phyloP scores from a whole-genome alignment of 1,140 invertebrate genomes.

The Homarus americanus region DNA sequence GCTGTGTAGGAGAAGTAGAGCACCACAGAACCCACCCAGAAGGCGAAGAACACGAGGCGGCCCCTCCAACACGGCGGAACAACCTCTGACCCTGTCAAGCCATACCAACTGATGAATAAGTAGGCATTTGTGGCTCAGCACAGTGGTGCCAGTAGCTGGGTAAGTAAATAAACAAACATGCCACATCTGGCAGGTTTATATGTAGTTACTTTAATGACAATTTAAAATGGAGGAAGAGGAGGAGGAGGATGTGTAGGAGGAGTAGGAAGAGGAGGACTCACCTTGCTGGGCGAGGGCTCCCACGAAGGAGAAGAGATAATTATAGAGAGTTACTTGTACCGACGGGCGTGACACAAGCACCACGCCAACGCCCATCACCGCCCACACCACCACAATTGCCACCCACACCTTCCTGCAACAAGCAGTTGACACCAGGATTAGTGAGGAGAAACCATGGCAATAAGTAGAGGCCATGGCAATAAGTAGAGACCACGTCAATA shows the following conservation, averaged over 20 bases:
- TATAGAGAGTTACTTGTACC: not conserved
- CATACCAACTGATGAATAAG: too few species aligned
- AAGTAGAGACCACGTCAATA: too few species aligned
- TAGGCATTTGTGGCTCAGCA: too few species aligned
- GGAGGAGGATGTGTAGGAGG: too few species aligned
- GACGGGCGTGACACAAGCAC: not conserved
- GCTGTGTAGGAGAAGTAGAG: constrained; percentile 41
- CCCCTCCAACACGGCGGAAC: constrained; percentile 22
- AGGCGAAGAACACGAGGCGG: constrained; percentile 29
- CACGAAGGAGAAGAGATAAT: constrained; percentile 38
- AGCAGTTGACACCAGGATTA: not conserved
- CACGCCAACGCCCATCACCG: constrained; percentile 18
- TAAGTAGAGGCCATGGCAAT: too few species aligned
- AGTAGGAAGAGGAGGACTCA: not conserved
- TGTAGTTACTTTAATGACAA: too few species aligned
- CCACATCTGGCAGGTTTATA: too few species aligned
- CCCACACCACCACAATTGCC: constrained; percentile 28
- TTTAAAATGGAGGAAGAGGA: too few species aligned
- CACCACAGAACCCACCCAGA: constrained; percentile 34
- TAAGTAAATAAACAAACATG: too few species aligned
- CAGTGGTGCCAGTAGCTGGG: too few species aligned
- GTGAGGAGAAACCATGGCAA: too few species aligned
- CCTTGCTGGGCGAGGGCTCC: constrained; percentile 50
- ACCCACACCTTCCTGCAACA: constrained; percentile 38
- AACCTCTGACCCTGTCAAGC: not conserved